Base-by-base conservation (phyloP, 2,113 vertebrate genomes). In the Myotis brandtii region DNA sequence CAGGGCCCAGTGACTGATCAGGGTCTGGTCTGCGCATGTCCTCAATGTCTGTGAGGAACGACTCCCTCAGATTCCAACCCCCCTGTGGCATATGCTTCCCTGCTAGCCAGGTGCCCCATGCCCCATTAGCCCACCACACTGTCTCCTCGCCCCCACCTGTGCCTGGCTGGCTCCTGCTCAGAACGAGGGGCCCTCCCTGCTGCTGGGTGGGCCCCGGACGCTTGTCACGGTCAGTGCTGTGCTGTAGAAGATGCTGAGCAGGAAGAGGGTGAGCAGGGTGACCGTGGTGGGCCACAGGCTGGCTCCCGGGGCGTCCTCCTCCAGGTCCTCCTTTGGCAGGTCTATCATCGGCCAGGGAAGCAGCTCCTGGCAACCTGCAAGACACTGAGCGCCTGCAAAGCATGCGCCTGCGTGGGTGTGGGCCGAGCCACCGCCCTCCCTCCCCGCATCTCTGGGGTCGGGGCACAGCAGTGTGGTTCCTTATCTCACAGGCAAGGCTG, bases 201-300 rank as follows among this genome's bases (percentile, higher is more conserved):
- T 95, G 85, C 80, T 48, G 1, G 80, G 3, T 0, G 83, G 73
- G 32, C 52, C 89, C 59, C 93, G 56, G 92, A 99, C 97, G 95
- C 99, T 99, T 6, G 99, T 96, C 76, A 98, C 83, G 6, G 98
- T 99, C 89, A 99, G 98, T 5, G 97, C 99, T 21, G 99, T 98
- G 84, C 98, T 98, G 97, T 99, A 99, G 96, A 99, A 97, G 66
- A 99, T 97, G 73, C 98, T 99, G 91, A 99, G 97, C 94, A 99
- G 98, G 98, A 99, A 99, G 94, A 99, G 99, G 11, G 99, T 96
- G 97, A 99, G 98, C 96, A 99, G 98, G 14, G 99, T 98, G 92
- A 99, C 9, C 0, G 98, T 98, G 30, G 99, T 98, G 27, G 97
- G 98, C 76, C 96, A 98, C 95, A 99, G 92, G 93, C 96, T 97